Percentiles rank a stretch among this genome's conserved stretches.
These are phyloP conservation scores for Loxodonta africana DNA, from an alignment of 2,113 vertebrate species.

Conservation along the genomic window DNA sequence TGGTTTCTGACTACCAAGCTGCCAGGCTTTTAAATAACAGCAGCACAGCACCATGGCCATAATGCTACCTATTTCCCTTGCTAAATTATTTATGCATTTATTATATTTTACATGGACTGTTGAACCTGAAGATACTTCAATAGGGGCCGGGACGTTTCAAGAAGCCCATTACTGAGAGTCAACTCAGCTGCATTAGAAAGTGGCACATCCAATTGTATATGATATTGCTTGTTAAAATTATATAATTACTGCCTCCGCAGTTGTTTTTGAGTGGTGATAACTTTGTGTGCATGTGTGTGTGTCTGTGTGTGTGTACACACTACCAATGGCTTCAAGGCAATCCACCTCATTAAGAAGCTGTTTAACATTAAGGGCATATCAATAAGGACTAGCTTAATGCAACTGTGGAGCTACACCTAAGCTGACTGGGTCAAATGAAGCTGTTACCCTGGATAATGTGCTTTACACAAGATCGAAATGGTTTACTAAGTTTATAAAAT, in stretches of 20 bases:
- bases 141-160: constrained; percentile 84
- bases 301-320: neutral
- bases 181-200: constrained; percentile 68
- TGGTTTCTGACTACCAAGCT: constrained; percentile 71
- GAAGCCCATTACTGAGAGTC: constrained; percentile 84
- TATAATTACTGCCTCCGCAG: constrained; percentile 85
- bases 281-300: constrained; percentile 72
- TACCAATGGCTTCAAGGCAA: constrained; percentile 79
- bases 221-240: constrained; percentile 86
- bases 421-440: constrained; percentile 82
- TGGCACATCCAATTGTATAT: constrained; percentile 76
- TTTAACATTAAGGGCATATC: constrained; percentile 83
- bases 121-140: constrained; percentile 83
- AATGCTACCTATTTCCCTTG: constrained; percentile 86
- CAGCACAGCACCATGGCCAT: constrained; percentile 69
- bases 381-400: constrained; percentile 80
- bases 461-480: constrained; percentile 82
- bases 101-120: constrained; percentile 86
- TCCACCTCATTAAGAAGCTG: constrained; percentile 85
- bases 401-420: constrained; percentile 77
- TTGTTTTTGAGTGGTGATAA: constrained; percentile 84
- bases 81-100: constrained; percentile 88
- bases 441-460: constrained; percentile 84
- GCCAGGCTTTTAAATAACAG: constrained; percentile 75
- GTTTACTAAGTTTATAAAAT: constrained; percentile 84